Base-by-base conservation (phyloP, 2,113 vertebrate genomes). In the Genyomyrus donnyi region DNA sequence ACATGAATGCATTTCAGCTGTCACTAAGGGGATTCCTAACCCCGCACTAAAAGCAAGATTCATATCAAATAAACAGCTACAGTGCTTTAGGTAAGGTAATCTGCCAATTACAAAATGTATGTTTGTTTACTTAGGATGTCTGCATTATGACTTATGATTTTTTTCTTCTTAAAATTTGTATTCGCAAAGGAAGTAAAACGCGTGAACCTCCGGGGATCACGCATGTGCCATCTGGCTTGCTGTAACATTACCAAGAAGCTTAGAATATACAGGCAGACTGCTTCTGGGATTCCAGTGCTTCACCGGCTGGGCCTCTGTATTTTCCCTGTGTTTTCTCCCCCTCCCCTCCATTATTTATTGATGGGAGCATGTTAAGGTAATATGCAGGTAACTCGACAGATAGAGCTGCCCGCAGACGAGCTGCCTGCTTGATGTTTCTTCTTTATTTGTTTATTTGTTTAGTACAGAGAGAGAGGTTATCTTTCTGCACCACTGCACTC, bases 331-430 rank as follows among this genome's bases (percentile, higher is more conserved):
- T 53, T 52, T 52, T 35, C 49, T 35, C 50, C 17, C 50, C 49
- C 85, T 39, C 50, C 17, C 50, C 5, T 19, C 48, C 85, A 87
- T 87, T 87, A 87, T 39, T 87, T 87, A 87, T 87, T 87, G 27
- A 87, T 39, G 27, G 46, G 85, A 35, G 50, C 48, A 35, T 53
- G 85, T 87, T 87, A 87, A 56, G 85, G 85, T 56, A 87, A 87
- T 53, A 53, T 87, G 50, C 85, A 87, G 85, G 85, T 87, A 87
- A 87, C 49, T 27, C n/a, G 50, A 87, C 50, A 87, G 49, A 56
- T 21, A 48, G 85, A 10, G 48, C n/a, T 35, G 49, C 85, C 85
- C 11, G 49, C 85, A 87, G 85, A 50, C 48, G 3, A 53, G 9
- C 50, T 87, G 85, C 49, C 31, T n/a, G 85, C 85, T 53, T n/a